phyloP scores from a whole-genome alignment of 2,113 vertebrate genomes.

The Poeciliopsis retropinna region DNA sequence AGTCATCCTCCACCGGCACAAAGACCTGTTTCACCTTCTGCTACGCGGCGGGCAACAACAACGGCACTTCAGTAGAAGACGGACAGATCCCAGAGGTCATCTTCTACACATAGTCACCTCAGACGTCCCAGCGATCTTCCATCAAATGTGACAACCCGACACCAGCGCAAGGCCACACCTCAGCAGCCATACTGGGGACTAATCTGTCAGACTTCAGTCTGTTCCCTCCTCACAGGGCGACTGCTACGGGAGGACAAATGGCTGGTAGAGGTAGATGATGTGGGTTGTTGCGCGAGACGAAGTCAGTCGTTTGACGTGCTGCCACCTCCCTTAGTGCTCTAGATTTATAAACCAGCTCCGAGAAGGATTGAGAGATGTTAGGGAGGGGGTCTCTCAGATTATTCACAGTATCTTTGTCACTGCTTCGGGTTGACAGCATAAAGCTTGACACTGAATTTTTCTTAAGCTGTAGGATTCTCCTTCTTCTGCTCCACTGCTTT shows the following conservation, averaged over 20 bases:
- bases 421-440: slow-evolving; percentile 49
- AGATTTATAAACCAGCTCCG: slow-evolving; percentile 39
- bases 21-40: slow-evolving; percentile 98
- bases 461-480: slow-evolving; percentile 43
- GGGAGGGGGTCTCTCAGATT: slow-evolving; percentile 43
- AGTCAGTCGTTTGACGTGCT: slow-evolving; percentile 50
- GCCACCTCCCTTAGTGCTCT: slow-evolving; percentile 50
- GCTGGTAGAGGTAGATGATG: slow-evolving; percentile 26
- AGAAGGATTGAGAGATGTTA: slow-evolving; percentile 36
- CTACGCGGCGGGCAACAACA: slow-evolving; percentile 97
- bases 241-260: slow-evolving; percentile 32
- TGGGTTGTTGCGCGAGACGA: slow-evolving; percentile 54
- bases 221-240: slow-evolving; percentile 56
- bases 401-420: slow-evolving; percentile 47
- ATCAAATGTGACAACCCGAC: slow-evolving; percentile 68
- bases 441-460: slow-evolving; percentile 56
- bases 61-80: slow-evolving; percentile 96
- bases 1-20: slow-evolving; percentile 91
- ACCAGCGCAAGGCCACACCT: slow-evolving; percentile 49
- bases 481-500: slow-evolving; percentile 43
- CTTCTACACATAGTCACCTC: slow-evolving; percentile 93
- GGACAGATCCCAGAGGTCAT: slow-evolving; percentile 98
- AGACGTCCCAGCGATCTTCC: slow-evolving; percentile 46
- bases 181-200: slow-evolving; percentile 62
- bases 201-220: slow-evolving; percentile 61